Evolutionary conservation across 35 echinoderm and acorn worm species (phyloP).

Genomic region (Eucidaris tribuloides): DNA sequence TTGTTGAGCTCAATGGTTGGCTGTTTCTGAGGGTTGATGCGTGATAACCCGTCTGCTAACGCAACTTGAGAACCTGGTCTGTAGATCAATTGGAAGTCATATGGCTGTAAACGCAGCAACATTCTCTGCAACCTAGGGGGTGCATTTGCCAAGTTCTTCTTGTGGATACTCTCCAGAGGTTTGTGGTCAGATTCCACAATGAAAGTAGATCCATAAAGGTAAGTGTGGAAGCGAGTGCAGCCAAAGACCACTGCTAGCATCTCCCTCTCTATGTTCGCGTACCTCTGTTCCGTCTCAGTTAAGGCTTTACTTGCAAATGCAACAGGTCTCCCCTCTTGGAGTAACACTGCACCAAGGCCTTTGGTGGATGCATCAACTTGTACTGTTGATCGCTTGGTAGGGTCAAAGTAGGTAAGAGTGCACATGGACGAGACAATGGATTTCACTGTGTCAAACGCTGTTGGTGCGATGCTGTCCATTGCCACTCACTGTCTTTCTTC

Average conservation of each 20-base stretch:
- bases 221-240: slow-evolving; percentile 66
- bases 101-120: slow-evolving; percentile 47
- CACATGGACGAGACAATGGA: slow-evolving; percentile 11
- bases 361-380: slow-evolving; percentile 25
- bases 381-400: not conserved
- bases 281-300: slow-evolving; percentile 45
- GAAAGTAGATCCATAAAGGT: slow-evolving; percentile 45
- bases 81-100: slow-evolving; percentile 28
- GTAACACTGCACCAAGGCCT: not conserved
- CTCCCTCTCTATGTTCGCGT: slow-evolving; percentile 58
- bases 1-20: slow-evolving; percentile 58
- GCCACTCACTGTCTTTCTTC: slow-evolving; percentile 21
- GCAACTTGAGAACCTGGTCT: slow-evolving; percentile 51
- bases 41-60: slow-evolving; percentile 52
- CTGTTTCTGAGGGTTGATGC: slow-evolving; percentile 20
- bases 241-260: slow-evolving; percentile 52
- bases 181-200: slow-evolving; percentile 7
- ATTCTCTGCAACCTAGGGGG: slow-evolving; percentile 60
- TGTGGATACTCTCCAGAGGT: slow-evolving; percentile 3
- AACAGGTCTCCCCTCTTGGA: slow-evolving; percentile 33
- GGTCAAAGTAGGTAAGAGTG: slow-evolving; percentile 24
- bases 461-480: slow-evolving; percentile 20
- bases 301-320: slow-evolving; percentile 24
- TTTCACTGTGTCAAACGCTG: slow-evolving; percentile 43
- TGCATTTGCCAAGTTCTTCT: slow-evolving; percentile 30